Evolutionary conservation across 2,888 invertebrate species (phyloP), one percentile per base, ranked within the genome.

Genomic region (Spialia ferax): DNA sequence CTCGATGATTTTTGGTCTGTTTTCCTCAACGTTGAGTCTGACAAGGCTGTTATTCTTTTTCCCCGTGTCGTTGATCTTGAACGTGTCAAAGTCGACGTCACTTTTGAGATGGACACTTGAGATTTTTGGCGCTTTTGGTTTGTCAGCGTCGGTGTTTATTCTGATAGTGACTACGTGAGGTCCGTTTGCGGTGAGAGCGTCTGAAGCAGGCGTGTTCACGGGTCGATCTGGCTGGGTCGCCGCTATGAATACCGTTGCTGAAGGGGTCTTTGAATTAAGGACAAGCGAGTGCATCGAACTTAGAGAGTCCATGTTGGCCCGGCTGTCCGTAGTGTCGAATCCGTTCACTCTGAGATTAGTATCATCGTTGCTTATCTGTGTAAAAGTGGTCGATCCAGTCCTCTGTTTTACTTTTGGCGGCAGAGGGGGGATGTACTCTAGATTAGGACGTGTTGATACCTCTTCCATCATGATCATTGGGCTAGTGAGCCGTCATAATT

Each of bases 81-180:
- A 89, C 1, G 84, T 79, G 63, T 92, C 92, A 50, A 89, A 91
- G 70, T 91, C 87, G n/a, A 87, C 82, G 78, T 93, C 89, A 74
- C 94, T 92, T 78, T 93, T 91, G 67, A 92, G 87, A 71, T 93
- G 93, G 1, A 93, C 93, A 73, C 93, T 93, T 8, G 93, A 93
- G 75, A 92, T 93, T 81, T 90, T 91, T 22, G 91, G 93, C 20
- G 88, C 89, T 77, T 90, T 92, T 0, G 91, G 92, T 78, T 92
- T 94, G 59, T 94, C 93, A 42, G 93, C 85, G 73, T 95, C 94
- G 15, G 96, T 95, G 85, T 95, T 96, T 84, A 96, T 96, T 83
- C 95, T 94, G 81, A 96, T 96, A 76, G 96, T 96, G 73, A 96
- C 96, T 78, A 96, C 96, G 89, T 96, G 96, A 76, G 92, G 93